Conservation (phyloP, 2,113 vertebrate genomes). For the Saguinus imperator region DNA sequence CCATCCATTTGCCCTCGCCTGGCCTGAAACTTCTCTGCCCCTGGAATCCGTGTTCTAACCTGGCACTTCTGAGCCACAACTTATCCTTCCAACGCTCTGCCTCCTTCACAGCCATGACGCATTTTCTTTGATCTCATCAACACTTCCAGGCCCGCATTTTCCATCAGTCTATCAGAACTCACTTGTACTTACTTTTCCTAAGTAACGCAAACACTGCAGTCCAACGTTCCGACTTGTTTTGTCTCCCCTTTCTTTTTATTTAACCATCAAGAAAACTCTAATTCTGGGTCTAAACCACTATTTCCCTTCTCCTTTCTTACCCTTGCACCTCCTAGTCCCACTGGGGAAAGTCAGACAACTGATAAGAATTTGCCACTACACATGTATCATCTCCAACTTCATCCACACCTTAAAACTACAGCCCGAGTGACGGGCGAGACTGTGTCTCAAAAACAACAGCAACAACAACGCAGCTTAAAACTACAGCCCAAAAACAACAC, state of each 20-base stretch:
- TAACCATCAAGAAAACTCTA: not conserved
- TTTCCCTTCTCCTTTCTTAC: not conserved
- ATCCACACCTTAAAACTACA: not conserved
- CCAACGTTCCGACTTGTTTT: not conserved
- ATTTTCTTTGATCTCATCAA: not conserved
- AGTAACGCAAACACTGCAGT: not conserved
- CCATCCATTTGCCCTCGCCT: not conserved
- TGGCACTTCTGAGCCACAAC: not conserved
- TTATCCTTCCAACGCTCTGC: not conserved
- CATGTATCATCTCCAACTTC: not conserved
- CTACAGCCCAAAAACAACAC: too few species aligned
- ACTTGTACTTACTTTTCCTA: not conserved
- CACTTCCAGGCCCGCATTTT: not conserved
- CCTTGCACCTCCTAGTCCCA: not conserved
- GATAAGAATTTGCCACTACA: not conserved
- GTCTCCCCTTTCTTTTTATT: not conserved
- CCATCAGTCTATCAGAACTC: not conserved
- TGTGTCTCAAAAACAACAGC: too few species aligned
- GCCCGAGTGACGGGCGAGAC: too few species aligned
- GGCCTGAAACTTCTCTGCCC: not conserved
- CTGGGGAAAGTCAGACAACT: not conserved
- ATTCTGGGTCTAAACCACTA: not conserved
- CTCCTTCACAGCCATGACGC: not conserved
- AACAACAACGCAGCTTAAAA: too few species aligned
- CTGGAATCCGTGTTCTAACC: not conserved